phyloP scores from a whole-genome alignment of 2,113 vertebrate genomes.

The Puntigrus tetrazona region DNA sequence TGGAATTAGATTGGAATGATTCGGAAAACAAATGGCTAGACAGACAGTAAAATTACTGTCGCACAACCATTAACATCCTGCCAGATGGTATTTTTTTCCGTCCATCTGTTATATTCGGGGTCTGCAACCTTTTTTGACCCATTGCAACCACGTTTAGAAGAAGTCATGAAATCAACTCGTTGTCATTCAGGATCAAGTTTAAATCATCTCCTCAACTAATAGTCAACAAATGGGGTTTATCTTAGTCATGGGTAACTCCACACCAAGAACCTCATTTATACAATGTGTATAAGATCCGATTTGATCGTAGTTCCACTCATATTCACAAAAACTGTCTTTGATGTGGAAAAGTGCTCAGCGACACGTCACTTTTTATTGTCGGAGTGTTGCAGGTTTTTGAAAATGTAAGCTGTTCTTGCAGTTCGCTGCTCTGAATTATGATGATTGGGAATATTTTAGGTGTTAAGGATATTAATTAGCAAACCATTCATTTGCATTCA shows the following conservation, averaged over 20 bases:
- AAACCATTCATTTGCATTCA: too few species aligned
- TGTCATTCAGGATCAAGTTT: not conserved
- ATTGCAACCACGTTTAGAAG: not conserved
- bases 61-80: not conserved
- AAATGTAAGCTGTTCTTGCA: too few species aligned
- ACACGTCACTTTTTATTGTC: too few species aligned
- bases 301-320: too few species aligned
- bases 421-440: too few species aligned
- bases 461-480: too few species aligned
- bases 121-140: not conserved
- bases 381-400: too few species aligned
- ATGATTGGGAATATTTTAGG: too few species aligned
- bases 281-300: too few species aligned
- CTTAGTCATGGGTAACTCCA: not conserved
- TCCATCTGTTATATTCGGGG: not conserved
- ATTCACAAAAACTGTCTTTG: too few species aligned
- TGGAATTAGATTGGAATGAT: slow-evolving; percentile 12
- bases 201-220: not conserved
- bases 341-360: too few species aligned
- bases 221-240: not conserved
- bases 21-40: not conserved
- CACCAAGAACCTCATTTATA: too few species aligned
- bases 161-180: not conserved
- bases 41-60: not conserved
- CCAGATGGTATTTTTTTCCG: not conserved